Base-by-base conservation (phyloP, 2,888 invertebrate species). In the Andrena marginata region DNA sequence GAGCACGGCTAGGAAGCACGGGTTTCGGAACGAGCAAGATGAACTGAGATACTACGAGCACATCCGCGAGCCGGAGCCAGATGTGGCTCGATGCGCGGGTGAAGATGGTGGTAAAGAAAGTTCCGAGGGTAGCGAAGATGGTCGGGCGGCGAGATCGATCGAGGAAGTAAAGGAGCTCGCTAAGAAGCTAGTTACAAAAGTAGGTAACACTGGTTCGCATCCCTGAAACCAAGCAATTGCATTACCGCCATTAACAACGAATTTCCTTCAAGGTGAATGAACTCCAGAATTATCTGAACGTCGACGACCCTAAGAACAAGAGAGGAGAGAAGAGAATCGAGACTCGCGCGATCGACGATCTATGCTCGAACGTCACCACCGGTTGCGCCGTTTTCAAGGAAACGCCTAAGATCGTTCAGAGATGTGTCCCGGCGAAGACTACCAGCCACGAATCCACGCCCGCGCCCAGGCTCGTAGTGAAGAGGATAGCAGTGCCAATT, bases 121-220 rank as follows among this genome's bases (percentile, higher is more conserved):
- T 23, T n/a, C 63, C 2, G 33, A n/a, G 3, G 23, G 10, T 1
- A 54, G 71, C 5, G 56, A 48, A 10, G 26, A 16, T 56, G 60
- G 31, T 20, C 83, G 80, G 3, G 82, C 86, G 5, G 80, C 74
- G 10, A 74, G 69, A 56, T 88, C 90, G 1, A 84, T 92, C 20
- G 84, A 81, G 10, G 91, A 92, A 70, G 89, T 91, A 13, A 88
- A 88, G 68, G 82, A 89, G 33, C 81, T 92, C 5, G 87, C 89
- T 16, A 81, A 89, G 72, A 85, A 86, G 67, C 73, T 92, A 29
- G 84, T 90, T 33, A 80, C 77, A 16, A 92, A 92, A 80, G 92
- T 92, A 73, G 62, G 56, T 54, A 29, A 7, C 29, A 20, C 33
- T 54, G 13, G 2, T 63, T 20, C 33, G 4, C 42, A 42, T 59